phyloP scores from a whole-genome alignment of 2,113 vertebrate species.

The Nettapus auritus region DNA sequence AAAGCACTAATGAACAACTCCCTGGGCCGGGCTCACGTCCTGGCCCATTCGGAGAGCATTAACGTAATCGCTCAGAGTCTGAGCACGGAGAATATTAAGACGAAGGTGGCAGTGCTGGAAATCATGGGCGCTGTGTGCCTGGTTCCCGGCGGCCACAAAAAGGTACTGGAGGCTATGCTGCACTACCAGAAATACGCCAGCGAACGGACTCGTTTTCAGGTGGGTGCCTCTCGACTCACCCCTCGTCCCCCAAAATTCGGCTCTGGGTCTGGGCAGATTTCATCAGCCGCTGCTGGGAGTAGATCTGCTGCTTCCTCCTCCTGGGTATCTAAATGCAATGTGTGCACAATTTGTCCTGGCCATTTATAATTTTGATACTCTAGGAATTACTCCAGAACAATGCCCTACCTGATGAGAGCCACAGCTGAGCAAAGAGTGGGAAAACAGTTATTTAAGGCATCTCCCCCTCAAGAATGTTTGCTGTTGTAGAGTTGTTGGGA shows the following conservation, averaged over 20 bases:
- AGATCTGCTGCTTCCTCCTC: neutral
- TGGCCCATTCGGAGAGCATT: constrained; percentile 96
- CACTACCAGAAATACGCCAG: constrained; percentile 97
- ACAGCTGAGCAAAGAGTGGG: neutral
- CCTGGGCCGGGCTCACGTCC: constrained; percentile 94
- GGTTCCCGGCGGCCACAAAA: constrained; percentile 96
- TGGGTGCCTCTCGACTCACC: constrained; percentile 21
- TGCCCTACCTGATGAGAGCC: neutral
- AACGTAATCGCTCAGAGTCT: constrained; percentile 98
- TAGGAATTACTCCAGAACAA: neutral
- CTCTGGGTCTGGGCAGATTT: neutral
- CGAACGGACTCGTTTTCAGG: constrained; percentile 97
- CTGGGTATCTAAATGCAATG: rapidly evolving
- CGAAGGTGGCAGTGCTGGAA: constrained; percentile 98
- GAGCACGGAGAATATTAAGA: constrained; percentile 97
- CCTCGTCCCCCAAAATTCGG: neutral
- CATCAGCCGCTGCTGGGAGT: neutral
- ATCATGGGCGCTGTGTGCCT: constrained; percentile 99
- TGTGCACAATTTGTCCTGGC: neutral
- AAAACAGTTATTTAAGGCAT: neutral
- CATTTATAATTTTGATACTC: neutral
- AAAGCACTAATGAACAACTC: constrained; percentile 99
- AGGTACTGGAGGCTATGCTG: constrained; percentile 96
- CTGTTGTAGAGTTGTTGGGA: neutral
- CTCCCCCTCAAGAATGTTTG: neutral